phyloP scores from a whole-genome alignment of 2,797 vertebrate genomes.

The Enteromius mattozi region DNA sequence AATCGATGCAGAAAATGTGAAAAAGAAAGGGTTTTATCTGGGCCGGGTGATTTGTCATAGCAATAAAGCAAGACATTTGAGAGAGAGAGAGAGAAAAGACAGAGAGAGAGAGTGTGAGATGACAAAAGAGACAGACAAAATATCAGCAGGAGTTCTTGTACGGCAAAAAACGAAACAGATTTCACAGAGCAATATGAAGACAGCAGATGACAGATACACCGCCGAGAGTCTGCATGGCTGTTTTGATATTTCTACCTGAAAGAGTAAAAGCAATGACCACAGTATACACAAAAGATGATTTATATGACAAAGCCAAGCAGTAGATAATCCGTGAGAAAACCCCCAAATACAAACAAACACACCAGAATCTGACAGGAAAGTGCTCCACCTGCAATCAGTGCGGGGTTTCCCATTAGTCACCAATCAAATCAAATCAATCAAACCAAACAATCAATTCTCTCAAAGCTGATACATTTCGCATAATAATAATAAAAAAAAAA shows the following conservation, averaged over 20 bases:
- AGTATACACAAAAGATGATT: neutral
- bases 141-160: slow-evolving; percentile 5
- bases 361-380: neutral
- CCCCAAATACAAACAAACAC: too few relatives aligned
- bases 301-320: neutral
- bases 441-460: neutral
- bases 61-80: neutral
- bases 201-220: neutral
- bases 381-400: neutral
- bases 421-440: neutral
- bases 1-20: neutral
- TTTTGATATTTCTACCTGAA: neutral
- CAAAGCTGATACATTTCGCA: neutral
- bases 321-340: neutral
- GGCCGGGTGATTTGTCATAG: slow-evolving; percentile 5
- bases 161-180: neutral
- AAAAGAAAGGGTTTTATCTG: neutral
- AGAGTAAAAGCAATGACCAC: slow-evolving; percentile 10
- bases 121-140: slow-evolving; percentile 14
- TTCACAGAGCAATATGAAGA: slow-evolving; percentile 2
- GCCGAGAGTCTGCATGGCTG: neutral
- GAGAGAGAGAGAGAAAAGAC: neutral
- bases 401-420: slow-evolving; percentile 21
- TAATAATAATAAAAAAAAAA: too few relatives aligned
- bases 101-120: neutral